Percentiles rank a stretch among this genome's conserved stretches.
phyloP scores from a whole-genome alignment of 64 coral and sea anemone species.

The Trachythela sp. region DNA sequence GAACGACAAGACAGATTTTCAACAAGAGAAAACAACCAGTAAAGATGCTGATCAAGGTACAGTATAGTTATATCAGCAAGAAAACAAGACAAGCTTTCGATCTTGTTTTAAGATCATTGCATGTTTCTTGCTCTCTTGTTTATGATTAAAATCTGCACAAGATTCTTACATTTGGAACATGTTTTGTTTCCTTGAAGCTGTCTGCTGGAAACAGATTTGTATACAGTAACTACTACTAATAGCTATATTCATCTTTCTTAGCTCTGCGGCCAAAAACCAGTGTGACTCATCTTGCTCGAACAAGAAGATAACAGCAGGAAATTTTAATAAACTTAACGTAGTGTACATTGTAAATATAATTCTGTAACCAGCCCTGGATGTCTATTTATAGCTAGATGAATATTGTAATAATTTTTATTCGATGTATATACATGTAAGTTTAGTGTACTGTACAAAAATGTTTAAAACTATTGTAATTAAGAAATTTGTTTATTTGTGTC shows the following conservation, averaged over 20 bases:
- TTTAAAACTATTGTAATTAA: no score
- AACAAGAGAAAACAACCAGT: not conserved
- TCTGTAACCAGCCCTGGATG: not conserved
- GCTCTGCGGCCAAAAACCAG: conserved; percentile 17
- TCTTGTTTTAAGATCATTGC: no score
- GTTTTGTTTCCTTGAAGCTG: no score
- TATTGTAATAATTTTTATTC: no score
- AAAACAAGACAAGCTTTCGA: no score
- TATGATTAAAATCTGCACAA: not conserved
- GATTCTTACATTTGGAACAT: not conserved
- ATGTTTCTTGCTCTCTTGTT: not conserved
- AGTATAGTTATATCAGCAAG: no score
- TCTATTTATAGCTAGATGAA: no score
- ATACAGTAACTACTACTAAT: no score
- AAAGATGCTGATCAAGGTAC: not conserved
- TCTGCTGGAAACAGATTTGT: no score
- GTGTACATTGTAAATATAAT: not conserved
- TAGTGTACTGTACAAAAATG: not conserved
- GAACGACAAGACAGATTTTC: conserved; percentile 5
- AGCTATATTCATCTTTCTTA: not conserved
- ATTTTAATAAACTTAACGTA: not conserved
- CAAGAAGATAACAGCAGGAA: not conserved
- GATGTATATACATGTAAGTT: not conserved
- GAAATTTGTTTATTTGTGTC: no score
- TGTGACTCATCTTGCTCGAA: not conserved